A percentile compares a stretch with the other conserved stretches of the same genome.
phyloP scores from a whole-genome alignment of 2,797 vertebrate species.

The Hybognathus amarus region DNA sequence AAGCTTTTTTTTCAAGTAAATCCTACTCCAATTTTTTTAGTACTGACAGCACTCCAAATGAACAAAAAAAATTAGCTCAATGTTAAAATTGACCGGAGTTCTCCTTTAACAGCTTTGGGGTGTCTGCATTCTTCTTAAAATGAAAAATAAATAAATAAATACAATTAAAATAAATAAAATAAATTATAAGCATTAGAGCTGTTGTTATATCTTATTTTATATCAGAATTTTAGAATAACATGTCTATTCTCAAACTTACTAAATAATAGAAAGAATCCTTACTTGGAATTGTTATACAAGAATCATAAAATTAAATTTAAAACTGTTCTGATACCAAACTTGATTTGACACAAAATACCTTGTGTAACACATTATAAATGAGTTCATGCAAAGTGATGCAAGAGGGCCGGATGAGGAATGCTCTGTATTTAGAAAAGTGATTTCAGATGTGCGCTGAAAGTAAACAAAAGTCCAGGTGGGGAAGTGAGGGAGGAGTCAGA shows the following conservation, averaged over 20 bases:
- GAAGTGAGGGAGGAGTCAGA: background rate
- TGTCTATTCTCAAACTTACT: background rate
- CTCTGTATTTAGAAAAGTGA: slow-evolving; percentile 4
- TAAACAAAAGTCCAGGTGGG: slow-evolving; percentile 35
- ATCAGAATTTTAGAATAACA: background rate
- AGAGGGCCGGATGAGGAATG: slow-evolving; percentile 12
- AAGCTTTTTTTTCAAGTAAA: too few relatives aligned
- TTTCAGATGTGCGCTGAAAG: slow-evolving; percentile 30
- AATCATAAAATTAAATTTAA: background rate
- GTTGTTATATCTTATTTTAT: background rate
- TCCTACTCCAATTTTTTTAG: too few relatives aligned
- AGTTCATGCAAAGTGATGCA: slow-evolving; percentile 29
- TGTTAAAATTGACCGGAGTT: too few relatives aligned
- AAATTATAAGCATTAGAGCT: background rate
- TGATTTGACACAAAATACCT: slow-evolving; percentile 9
- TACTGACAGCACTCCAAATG: too few relatives aligned
- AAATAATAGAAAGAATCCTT: background rate
- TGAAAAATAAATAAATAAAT: background rate
- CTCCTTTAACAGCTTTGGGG: too few relatives aligned
- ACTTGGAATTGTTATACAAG: too few relatives aligned
- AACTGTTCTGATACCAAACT: background rate
- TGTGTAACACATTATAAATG: slow-evolving; percentile 21
- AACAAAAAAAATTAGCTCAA: too few relatives aligned
- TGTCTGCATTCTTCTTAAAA: background rate
- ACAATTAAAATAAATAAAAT: background rate